Conservation (phyloP, 2,888 invertebrate species). For the Agrilus mali region DNA sequence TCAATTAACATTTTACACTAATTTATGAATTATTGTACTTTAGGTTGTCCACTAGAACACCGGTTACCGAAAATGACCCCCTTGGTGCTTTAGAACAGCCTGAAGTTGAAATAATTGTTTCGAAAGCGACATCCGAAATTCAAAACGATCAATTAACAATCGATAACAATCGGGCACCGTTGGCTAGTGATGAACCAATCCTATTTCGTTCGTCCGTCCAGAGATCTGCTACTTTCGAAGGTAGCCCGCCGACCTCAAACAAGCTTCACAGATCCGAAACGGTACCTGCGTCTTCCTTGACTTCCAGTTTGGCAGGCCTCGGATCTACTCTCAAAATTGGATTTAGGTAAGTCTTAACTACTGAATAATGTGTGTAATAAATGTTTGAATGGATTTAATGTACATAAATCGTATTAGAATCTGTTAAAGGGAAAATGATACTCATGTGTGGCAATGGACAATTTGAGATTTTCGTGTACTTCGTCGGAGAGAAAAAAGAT, state of each 20-base stretch:
- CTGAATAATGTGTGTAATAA: no score
- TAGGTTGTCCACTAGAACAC: conserved; percentile 64
- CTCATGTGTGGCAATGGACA: no score
- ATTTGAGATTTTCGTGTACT: no score
- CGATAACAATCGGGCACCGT: conserved; percentile 22
- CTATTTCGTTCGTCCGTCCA: conserved; percentile 41
- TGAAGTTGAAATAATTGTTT: conserved; percentile 9
- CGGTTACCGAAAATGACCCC: conserved; percentile 86
- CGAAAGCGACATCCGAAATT: conserved; percentile 20
- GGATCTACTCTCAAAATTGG: conserved; percentile 74
- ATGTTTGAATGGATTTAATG: no score
- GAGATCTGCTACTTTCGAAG: conserved; percentile 45
- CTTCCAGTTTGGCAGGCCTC: conserved; percentile 65
- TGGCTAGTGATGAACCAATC: conserved; percentile 54
- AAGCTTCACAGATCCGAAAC: conserved; percentile 60
- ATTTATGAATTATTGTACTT: conserved; percentile 3
- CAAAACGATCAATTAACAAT: conserved; percentile 24
- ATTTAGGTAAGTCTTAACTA: conserved; percentile 53
- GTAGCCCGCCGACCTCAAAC: conserved; percentile 31
- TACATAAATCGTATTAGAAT: no score
- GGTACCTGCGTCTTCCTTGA: conserved; percentile 58
- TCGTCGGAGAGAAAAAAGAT: no score
- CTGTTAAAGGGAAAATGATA: no score
- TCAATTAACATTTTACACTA: neutral
- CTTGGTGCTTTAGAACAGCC: conserved; percentile 60